Conservation (phyloP, 1,140 invertebrate genomes). For the Ceratosolen solmsi region DNA sequence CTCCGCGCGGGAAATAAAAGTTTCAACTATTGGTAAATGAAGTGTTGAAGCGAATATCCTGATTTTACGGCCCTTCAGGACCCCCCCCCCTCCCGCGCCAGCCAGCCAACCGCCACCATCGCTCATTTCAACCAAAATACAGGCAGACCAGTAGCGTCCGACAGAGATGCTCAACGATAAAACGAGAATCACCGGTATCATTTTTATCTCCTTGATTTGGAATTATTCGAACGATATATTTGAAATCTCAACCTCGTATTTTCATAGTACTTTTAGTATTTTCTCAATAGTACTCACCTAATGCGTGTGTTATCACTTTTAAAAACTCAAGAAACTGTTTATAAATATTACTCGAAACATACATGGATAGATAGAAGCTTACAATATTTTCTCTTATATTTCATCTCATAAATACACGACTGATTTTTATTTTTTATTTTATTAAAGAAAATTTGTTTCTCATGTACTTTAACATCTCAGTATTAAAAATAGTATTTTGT, state of each 20-base stretch:
- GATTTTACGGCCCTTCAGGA: neutral
- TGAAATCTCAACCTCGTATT: neutral
- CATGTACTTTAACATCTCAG: no score
- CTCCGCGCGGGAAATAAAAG: slow-evolving; percentile 48
- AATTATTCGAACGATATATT: slow-evolving; percentile 29
- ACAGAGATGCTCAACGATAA: neutral
- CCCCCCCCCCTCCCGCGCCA: neutral
- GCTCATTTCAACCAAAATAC: no score
- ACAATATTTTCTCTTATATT: neutral
- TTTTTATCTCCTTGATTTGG: slow-evolving; percentile 24
- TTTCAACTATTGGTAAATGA: slow-evolving; percentile 50
- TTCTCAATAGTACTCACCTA: neutral
- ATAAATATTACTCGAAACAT: neutral
- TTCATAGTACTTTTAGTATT: neutral
- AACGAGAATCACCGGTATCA: slow-evolving; percentile 20
- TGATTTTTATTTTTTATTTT: no score
- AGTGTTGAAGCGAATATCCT: neutral
- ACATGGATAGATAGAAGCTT: no score
- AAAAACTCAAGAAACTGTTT: neutral
- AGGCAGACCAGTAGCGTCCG: neutral
- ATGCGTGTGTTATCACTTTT: neutral
- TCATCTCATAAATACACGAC: no score
- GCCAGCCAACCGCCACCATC: no score
- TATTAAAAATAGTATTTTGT: no score
- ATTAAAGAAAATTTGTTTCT: no score